Evolutionary conservation across 2,797 vertebrate genomes (phyloP), one percentile per base, ranked within the genome.

Genomic region (Brotogeris chrysoptera): DNA sequence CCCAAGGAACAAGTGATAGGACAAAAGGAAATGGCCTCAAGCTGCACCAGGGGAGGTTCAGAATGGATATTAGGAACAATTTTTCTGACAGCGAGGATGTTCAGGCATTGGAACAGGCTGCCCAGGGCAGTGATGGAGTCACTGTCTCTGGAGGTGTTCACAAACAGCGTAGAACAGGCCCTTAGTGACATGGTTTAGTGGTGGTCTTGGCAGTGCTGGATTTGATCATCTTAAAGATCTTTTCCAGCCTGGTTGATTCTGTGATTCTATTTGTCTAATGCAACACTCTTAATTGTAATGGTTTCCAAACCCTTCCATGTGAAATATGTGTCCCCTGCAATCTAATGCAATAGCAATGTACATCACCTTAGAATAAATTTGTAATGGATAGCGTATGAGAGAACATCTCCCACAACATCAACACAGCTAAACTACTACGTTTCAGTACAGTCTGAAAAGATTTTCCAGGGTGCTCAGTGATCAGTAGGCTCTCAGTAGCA

Each of bases 351-450:
- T 13, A 32, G n/a, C 38, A 78, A 39, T 6, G 25, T 8, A 39
- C 5, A 1, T 18, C 36, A 19, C 38, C 36, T 79, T 41, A 13
- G 32, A 70, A 66, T n/a, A 38, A 34, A 59, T 30, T 25, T 6
- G 3, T 60, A 21, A 60, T 15, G 32, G 24, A 14, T 21, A 23
- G 5, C 12, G 3, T 38, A 2, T 30, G 28, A 60, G 27, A 80
- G 24, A 50, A 38, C 13, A 39, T 24, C n/a, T 63, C 39, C 6
- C 2, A 16, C 1, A 50, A 8, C 20, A 65, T 3, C 1, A 2
- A 38, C 43, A 30, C 21, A 64, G 21, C 6, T 36, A 57, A 72
- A 53, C 12, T 52, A 32, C 6, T 3, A 11, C 19, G 13, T 49
- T 92, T 59, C 49, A 15, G 53, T 46, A 34, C 1, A 2, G 19